Conservation (phyloP, 2,797 vertebrate species). For the Myiothlypis chrysogaster region DNA sequence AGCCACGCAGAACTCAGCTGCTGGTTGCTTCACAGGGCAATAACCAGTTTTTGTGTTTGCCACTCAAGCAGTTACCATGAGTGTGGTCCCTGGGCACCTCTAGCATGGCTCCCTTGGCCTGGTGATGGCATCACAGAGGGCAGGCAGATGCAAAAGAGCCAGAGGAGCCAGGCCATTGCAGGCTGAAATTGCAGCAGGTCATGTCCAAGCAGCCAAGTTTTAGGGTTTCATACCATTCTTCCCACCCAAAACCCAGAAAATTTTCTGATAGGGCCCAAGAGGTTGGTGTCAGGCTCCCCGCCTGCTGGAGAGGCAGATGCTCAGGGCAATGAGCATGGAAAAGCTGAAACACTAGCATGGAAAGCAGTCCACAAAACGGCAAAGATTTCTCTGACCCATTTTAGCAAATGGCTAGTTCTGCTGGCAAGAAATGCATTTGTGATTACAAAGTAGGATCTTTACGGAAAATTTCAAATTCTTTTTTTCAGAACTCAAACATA, state of each 20-base stretch:
- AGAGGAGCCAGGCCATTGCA: not conserved
- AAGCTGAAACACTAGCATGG: not conserved
- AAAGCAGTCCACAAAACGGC: not conserved
- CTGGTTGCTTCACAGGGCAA: no score
- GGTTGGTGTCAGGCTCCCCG: fast-evolving
- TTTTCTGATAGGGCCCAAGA: not conserved
- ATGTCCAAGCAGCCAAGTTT: not conserved
- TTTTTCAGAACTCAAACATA: not conserved
- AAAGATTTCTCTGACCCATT: not conserved
- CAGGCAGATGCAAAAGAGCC: not conserved
- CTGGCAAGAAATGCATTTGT: not conserved
- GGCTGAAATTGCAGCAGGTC: not conserved
- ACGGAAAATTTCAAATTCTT: not conserved
- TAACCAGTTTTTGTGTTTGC: not conserved
- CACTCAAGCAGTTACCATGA: no score
- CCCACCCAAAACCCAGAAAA: fast-evolving
- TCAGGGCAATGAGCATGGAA: not conserved
- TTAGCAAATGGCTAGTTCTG: not conserved
- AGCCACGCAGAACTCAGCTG: not conserved
- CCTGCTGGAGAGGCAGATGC: not conserved
- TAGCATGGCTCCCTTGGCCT: fast-evolving
- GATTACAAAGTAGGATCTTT: not conserved
- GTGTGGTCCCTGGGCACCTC: not conserved
- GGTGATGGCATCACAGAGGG: not conserved
- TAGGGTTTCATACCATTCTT: not conserved